A percentile compares a stretch with the other conserved stretches of the same genome.
phyloP scores from a whole-genome alignment of 37 sponge, comb jelly and placozoan genomes.

The Spongia lamella region DNA sequence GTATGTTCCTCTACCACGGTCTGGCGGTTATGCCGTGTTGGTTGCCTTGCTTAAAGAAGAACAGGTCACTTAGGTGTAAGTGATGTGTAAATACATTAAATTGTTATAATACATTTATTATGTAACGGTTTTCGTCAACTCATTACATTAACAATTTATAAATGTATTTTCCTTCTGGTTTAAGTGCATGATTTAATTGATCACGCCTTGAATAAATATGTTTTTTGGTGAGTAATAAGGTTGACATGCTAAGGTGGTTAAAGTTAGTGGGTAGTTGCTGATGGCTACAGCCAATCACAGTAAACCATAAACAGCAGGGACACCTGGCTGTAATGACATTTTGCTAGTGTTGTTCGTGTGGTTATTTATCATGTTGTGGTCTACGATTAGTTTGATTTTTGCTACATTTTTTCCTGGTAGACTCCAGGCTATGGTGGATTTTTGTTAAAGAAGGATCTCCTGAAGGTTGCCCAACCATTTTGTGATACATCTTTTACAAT shows the following conservation, averaged over 20 bases:
- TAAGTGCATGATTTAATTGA: too few relatives aligned
- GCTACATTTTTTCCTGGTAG: conserved; percentile 2
- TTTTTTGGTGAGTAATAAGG: conserved; percentile 12
- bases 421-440: not conserved
- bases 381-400: too few relatives aligned
- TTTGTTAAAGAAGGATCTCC: conserved; percentile 69
- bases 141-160: too few relatives aligned
- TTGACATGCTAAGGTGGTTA: too few relatives aligned
- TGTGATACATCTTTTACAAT: conserved; percentile 82
- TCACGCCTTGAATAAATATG: too few relatives aligned
- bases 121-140: not conserved
- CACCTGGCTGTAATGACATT: too few relatives aligned
- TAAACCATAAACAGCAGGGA: too few relatives aligned
- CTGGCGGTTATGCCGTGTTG: conserved; percentile 84
- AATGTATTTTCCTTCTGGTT: too few relatives aligned
- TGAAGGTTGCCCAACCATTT: conserved; percentile 61
- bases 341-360: too few relatives aligned
- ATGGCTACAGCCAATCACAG: too few relatives aligned
- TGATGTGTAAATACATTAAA: not conserved
- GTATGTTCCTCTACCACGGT: conserved; percentile 77
- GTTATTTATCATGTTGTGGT: too few relatives aligned
- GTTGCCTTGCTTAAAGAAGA: conserved; percentile 71
- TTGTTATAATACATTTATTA: not conserved
- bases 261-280: too few relatives aligned
- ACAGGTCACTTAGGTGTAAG: conserved; percentile 53